Base-by-base conservation (phyloP, 2,113 vertebrate species). In the Platycercus adscitus region DNA sequence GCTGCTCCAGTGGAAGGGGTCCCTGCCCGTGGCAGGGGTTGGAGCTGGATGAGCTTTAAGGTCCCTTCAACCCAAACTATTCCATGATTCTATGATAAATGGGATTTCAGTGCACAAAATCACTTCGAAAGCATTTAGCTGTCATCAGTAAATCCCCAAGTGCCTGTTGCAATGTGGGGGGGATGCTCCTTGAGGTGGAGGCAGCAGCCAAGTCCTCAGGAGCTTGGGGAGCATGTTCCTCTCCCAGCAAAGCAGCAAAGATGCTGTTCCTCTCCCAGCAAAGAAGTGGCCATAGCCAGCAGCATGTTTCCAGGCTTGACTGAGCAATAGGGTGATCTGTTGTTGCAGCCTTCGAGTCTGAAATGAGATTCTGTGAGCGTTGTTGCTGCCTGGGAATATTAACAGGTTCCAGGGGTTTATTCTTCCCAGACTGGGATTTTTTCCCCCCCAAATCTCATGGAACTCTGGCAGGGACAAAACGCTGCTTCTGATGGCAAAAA, bases 131-230 rank as follows among this genome's bases (percentile, higher is more conserved):
- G 61, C 26, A 4, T 55, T 86, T 53, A 12, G 28, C 56, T 13
- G 35, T 37, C 33, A 7, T 21, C 69, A 33, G 53, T 1, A 9
- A 13, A 3, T 2, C 3, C 31, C 49, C 29, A 23, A 2, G 61
- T 2, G 29, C 41, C 39, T 4, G 13, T 60, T 64, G 23, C 9
- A 0, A 8, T 11, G 63, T 9, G 20, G 17, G 17, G 4, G 11
- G 15, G 44, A 31, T 39, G 87, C 53, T 81, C 9, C 55, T 43
- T 4, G 26, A 4, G 24, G 66, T 65, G 2, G 46, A 16, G 47
- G 10, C 50, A 2, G 31, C n/a, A 47, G 55, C 52, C 5, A 1
- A 49, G 2, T 24, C 26, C 53, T 26, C 33, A 12, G 63, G 13
- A 31, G 25, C 64, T 10, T 1, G 15, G 28, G 83, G 31, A 56